These are phyloP conservation scores for Glaucopsyche alexis DNA, from an alignment of 2,888 invertebrate species.

Conservation along the genomic window DNA sequence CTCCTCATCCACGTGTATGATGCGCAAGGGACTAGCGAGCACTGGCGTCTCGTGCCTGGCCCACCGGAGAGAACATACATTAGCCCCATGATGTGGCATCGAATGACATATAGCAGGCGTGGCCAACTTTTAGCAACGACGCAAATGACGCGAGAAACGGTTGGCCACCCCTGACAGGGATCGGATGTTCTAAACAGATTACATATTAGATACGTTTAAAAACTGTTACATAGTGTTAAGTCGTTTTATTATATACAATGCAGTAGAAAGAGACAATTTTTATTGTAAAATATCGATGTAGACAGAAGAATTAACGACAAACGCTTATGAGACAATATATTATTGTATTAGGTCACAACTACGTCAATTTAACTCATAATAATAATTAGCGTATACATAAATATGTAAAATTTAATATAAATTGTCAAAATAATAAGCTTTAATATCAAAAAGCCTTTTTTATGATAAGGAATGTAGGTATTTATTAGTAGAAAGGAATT, in stretches of 20 bases:
- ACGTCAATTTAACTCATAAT: background rate
- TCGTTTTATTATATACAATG: conserved; percentile 25
- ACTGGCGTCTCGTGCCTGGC: conserved; percentile 94
- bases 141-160: background rate
- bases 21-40: conserved; percentile 87
- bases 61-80: conserved; percentile 54
- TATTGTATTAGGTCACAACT: background rate
- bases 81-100: conserved; percentile 42
- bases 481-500: background rate
- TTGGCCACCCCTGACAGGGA: conserved; percentile 23
- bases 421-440: background rate
- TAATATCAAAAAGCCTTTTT: background rate
- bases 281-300: background rate
- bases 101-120: conserved; percentile 30
- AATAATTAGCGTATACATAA: background rate
- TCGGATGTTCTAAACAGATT: conserved; percentile 33
- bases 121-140: conserved; percentile 26
- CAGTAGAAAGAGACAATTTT: conserved; percentile 29
- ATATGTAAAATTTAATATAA: background rate
- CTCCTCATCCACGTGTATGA: conserved; percentile 91
- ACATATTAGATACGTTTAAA: conserved; percentile 27
- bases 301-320: conserved; percentile 6
- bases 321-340: background rate
- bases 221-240: conserved; percentile 27
- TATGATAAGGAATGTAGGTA: background rate